Conservation (phyloP, 2,113 vertebrate species). For the human region GRCh38 chr13:43446501-43447000, state of each 20-base stretch:
- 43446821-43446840: accelerated
- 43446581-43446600: neutral
- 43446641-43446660: neutral
- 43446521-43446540: accelerated
- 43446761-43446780: neutral
- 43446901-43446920: neutral
- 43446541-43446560: neutral
- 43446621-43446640: neutral
- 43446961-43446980: neutral
- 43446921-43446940: neutral
- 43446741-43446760: neutral
- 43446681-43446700: neutral
- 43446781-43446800: neutral
- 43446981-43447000: neutral
- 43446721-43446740: neutral
- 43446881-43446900: neutral
- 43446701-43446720: neutral
- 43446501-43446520: accelerated
- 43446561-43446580: neutral
- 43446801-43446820: neutral
- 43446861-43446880: neutral
- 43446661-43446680: neutral
- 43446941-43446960: neutral
- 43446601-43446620: neutral
- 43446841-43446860: neutral